Evolutionary conservation across 2,113 vertebrate species (phyloP).

Genomic region (Pantherophis guttatus): DNA sequence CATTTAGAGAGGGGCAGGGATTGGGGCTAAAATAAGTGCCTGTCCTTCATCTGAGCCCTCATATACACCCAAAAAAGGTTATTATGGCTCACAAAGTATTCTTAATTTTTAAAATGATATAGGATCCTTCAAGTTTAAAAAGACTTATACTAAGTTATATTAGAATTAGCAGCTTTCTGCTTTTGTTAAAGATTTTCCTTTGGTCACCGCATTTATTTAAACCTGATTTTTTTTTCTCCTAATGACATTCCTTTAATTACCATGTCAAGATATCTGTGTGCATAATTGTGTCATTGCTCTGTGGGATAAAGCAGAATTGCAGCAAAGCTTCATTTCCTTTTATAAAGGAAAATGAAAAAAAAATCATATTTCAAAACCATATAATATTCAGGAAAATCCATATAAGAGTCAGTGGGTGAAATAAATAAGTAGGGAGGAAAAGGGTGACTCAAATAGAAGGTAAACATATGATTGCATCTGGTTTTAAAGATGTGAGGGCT

Average conservation of each 20-base stretch:
- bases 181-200: neutral
- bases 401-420: neutral
- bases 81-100: neutral
- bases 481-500: neutral
- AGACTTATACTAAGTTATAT: neutral
- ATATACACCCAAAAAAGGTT: neutral
- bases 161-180: neutral
- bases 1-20: neutral
- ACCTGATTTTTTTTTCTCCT: neutral
- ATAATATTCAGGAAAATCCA: neutral
- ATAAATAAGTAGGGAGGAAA: neutral
- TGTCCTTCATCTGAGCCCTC: neutral
- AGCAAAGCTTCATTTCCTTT: neutral
- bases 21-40: neutral
- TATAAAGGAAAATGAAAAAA: neutral
- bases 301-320: neutral
- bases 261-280: neutral
- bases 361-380: neutral
- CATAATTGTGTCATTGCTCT: neutral
- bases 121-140: neutral
- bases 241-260: neutral
- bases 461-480: neutral
- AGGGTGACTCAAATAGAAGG: neutral
- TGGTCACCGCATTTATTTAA: neutral
- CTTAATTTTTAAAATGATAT: neutral